phyloP scores from a whole-genome alignment of 92 coral and sea anemone species.

The Umimayanthus kanabou region DNA sequence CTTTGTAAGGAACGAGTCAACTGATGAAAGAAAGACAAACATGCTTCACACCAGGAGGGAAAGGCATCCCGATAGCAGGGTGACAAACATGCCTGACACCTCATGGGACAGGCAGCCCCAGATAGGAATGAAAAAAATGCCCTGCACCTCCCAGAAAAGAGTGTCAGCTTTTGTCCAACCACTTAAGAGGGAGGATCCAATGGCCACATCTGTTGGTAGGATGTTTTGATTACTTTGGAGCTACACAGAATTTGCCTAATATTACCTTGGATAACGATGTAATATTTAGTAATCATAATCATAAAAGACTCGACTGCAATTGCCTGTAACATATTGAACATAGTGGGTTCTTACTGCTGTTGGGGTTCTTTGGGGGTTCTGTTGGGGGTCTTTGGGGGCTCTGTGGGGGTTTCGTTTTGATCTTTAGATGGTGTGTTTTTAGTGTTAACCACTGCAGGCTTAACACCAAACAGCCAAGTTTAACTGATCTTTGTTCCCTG shows the following conservation, averaged over 20 bases:
- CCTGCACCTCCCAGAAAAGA: background rate
- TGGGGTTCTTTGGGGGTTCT: too few relatives aligned
- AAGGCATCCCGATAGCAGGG: background rate
- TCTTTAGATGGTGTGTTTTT: too few relatives aligned
- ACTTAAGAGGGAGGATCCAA: background rate
- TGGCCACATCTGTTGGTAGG: background rate
- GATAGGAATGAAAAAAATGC: background rate
- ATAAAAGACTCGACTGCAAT: too few relatives aligned
- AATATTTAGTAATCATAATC: too few relatives aligned
- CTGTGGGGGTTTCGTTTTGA: too few relatives aligned
- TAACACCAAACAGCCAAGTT: too few relatives aligned
- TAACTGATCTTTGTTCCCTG: too few relatives aligned
- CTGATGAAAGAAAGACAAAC: background rate
- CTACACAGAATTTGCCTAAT: background rate
- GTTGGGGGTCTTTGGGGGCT: too few relatives aligned
- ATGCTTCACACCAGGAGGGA: background rate
- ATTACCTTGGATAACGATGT: background rate
- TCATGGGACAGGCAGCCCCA: background rate
- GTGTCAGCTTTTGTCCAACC: constrained; percentile 14
- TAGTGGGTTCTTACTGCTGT: too few relatives aligned
- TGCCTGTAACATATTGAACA: too few relatives aligned
- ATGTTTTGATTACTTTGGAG: background rate
- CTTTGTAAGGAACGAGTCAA: background rate
- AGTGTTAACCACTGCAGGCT: too few relatives aligned
- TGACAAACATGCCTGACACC: background rate